A percentile compares a stretch with the other conserved stretches of the same genome.
phyloP scores from a whole-genome alignment of 2,113 vertebrate genomes.

The Megalops atlanticus region DNA sequence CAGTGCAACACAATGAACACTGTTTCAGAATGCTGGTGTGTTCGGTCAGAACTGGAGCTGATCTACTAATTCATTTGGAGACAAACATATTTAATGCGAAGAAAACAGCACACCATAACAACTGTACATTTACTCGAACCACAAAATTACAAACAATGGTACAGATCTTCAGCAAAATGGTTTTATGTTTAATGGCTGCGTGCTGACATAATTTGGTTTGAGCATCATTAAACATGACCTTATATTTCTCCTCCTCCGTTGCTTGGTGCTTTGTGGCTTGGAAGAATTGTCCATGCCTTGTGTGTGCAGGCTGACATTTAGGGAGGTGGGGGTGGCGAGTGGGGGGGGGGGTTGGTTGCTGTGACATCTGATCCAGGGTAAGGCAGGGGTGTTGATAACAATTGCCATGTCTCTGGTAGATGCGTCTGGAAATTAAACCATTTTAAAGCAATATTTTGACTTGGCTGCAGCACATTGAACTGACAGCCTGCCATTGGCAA shows the following conservation, averaged over 20 bases:
- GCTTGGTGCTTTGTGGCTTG: constrained; percentile 15
- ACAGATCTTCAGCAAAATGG: background rate
- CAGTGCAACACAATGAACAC: no score
- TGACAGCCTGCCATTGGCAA: background rate
- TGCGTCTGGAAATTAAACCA: constrained; percentile 12
- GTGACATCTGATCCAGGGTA: background rate
- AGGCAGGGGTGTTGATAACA: background rate
- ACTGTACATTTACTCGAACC: no score
- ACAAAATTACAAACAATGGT: no score
- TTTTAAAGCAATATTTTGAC: background rate
- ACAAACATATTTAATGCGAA: no score
- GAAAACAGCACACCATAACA: no score
- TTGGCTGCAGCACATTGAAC: background rate
- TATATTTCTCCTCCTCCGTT: background rate
- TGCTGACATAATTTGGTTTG: background rate
- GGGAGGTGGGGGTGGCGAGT: background rate
- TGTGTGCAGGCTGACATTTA: constrained; percentile 11
- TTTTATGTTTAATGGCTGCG: background rate
- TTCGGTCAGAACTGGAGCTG: no score
- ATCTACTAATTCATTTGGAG: no score
- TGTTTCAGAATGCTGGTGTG: no score
- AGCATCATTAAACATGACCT: constrained; percentile 9
- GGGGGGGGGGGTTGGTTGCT: background rate
- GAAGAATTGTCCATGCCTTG: constrained; percentile 21
- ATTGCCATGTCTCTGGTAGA: background rate